Evolutionary conservation across 2,888 invertebrate genomes (phyloP), one percentile per base, ranked within the genome.

Genomic region (Iselma pallidipennis): DNA sequence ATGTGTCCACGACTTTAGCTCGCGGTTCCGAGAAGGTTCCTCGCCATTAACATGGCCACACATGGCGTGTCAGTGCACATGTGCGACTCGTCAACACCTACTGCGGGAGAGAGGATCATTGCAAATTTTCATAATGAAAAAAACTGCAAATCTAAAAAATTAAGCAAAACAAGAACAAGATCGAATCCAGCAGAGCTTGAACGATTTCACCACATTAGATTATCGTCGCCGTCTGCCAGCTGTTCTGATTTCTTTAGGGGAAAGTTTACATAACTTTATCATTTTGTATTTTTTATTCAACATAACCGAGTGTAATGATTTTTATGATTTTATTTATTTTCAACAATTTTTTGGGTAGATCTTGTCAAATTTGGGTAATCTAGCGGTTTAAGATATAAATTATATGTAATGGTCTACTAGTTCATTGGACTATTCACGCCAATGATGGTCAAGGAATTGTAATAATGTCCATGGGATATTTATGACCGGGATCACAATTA

Each of bases 1-100:
- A 66, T 61, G 62, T 63, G 62, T 61, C 57, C 63, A 23, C 45
- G 45, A 45, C 45, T 23, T 23, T 48, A 29, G 56, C 23, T 5
- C 31, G 61, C 59, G 66, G 65, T 68, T 68, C 68, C 52, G 52
- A 57, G 68, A 68, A 68, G 57, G 57, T 50, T 52, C 52, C 49
- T 59, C 29, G 61, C 45, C 45, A 45, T 45, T 45, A 45, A 45
- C n/a, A 45, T 45, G 64, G 55, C 66, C 66, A 66, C 67, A 67
- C 67, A 67, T 61, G 57, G 57, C 54, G 49, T 63, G 66, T 65
- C 62, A 58, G 50, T 58, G 57, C 58, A 57, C 53, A 58, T 62
- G 50, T 55, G 53, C 62, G 45, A 45, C 23, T 45, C 45, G 45
- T 45, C 45, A 45, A 45, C 45, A 45, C 45, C 45, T 23, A 23